phyloP scores from a whole-genome alignment of 2,113 vertebrate species.

The Riparia riparia region DNA sequence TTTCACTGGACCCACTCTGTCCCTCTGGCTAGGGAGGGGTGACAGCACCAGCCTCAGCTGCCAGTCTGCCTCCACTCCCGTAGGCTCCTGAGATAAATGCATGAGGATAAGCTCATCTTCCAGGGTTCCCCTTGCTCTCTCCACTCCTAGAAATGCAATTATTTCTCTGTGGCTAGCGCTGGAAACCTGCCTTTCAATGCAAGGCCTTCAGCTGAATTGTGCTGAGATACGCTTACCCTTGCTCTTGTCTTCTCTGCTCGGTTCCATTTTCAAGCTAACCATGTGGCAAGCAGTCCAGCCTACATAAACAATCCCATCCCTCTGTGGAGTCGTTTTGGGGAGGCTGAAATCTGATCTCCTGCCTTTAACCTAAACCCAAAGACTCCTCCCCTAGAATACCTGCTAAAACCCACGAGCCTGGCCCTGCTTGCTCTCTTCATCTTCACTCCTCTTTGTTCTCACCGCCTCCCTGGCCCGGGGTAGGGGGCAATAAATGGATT shows the following conservation, averaged over 20 bases:
- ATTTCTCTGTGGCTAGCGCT: neutral
- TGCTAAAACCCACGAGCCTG: too few species aligned
- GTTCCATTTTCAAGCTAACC: neutral
- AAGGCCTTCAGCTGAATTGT: neutral
- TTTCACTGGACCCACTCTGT: neutral
- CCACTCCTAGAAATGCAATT: neutral
- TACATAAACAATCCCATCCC: neutral
- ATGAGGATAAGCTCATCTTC: neutral
- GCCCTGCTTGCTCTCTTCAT: too few species aligned
- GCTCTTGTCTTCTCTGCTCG: neutral
- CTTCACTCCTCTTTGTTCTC: too few species aligned
- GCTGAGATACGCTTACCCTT: neutral
- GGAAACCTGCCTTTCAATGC: neutral
- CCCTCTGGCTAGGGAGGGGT: neutral
- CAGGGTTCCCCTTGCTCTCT: neutral
- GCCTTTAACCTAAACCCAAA: too few species aligned
- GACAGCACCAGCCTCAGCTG: neutral
- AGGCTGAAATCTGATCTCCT: too few species aligned
- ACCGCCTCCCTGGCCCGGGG: too few species aligned
- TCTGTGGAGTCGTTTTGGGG: neutral
- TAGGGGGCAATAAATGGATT: too few species aligned
- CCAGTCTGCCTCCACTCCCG: neutral
- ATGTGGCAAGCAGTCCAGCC: neutral
- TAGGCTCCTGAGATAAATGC: neutral
- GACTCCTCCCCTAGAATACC: too few species aligned